Evolutionary conservation across 1,140 invertebrate species (phyloP).

Genomic region (Armadillidium nasatum): DNA sequence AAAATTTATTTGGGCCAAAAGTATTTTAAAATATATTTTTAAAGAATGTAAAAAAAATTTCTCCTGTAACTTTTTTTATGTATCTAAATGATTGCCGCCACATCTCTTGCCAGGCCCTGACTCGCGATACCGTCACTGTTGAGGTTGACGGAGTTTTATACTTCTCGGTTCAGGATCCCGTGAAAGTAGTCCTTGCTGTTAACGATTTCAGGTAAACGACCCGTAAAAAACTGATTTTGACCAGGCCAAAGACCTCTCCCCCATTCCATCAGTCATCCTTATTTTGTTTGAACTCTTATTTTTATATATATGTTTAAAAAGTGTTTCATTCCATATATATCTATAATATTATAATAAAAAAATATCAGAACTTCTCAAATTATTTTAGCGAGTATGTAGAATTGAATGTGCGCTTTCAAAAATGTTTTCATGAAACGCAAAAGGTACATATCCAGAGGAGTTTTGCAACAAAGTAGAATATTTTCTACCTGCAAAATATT

Average conservation of each 20-base stretch:
- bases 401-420: not conserved
- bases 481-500: not conserved
- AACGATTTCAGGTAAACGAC: constrained; percentile 30
- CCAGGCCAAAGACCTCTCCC: not conserved
- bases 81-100: not conserved
- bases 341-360: no score
- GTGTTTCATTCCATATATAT: not conserved
- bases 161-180: constrained; percentile 28
- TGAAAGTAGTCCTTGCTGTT: constrained; percentile 23
- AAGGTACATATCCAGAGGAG: not conserved
- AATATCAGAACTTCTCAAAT: not conserved
- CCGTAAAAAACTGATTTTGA: not conserved
- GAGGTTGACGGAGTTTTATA: constrained; percentile 27
- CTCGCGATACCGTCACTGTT: constrained; percentile 27
- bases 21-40: no score
- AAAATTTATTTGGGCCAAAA: no score
- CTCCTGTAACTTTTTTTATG: no score
- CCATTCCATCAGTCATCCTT: not conserved
- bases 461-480: not conserved
- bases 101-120: not conserved
- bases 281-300: no score
- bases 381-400: constrained; percentile 4
- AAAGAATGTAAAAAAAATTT: no score
- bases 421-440: not conserved
- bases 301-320: not conserved